Conservation (phyloP, 2,888 invertebrate genomes). For the Andrena hattorfiana region DNA sequence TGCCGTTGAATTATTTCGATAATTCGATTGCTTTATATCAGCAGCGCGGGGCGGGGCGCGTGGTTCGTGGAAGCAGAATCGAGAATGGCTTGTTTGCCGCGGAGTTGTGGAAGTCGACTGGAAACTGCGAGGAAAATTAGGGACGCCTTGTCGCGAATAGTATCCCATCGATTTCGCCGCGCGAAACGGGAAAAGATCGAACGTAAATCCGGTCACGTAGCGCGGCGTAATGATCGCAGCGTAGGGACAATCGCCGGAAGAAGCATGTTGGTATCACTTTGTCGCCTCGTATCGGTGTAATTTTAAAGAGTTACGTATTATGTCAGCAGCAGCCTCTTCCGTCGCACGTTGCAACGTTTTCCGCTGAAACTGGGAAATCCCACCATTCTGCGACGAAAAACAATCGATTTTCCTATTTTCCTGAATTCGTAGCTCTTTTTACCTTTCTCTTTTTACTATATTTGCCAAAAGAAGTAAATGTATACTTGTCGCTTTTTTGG, state of each 20-base stretch:
- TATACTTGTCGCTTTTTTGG: too few species aligned
- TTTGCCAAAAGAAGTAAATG: too few species aligned
- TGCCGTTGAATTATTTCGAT: neutral
- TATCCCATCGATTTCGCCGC: constrained; percentile 37
- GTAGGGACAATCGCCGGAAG: constrained; percentile 57
- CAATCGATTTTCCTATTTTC: too few species aligned
- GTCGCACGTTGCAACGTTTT: neutral
- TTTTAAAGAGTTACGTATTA: constrained; percentile 44
- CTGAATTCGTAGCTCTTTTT: too few species aligned
- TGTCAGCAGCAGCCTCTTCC: constrained; percentile 48
- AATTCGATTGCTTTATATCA: neutral
- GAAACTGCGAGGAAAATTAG: constrained; percentile 7
- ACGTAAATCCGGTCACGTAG: constrained; percentile 52
- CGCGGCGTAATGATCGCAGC: constrained; percentile 36
- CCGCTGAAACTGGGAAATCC: neutral
- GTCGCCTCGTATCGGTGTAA: constrained; percentile 47
- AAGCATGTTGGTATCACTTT: constrained; percentile 59
- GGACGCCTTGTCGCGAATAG: constrained; percentile 1
- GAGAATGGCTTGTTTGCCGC: neutral
- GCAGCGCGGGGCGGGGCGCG: neutral
- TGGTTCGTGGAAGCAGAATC: neutral
- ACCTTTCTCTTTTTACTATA: too few species aligned
- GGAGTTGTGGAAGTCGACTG: neutral
- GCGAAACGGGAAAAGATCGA: constrained; percentile 24
- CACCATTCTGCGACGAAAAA: neutral